Percentiles rank a stretch among this genome's conserved stretches.
Conservation (phyloP, 2,888 invertebrate species). For the Cactoblastis cactorum region DNA sequence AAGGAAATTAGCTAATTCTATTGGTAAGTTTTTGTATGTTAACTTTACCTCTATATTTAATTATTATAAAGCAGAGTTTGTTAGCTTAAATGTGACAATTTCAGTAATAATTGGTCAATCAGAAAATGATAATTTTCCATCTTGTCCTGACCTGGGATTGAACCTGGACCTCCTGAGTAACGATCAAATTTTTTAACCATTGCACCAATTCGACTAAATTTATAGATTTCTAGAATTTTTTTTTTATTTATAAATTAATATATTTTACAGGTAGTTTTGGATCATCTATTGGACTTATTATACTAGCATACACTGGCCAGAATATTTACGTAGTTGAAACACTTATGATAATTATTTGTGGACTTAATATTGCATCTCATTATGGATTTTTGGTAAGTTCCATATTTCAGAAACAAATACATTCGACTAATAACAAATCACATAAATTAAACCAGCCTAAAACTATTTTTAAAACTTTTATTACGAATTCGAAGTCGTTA, state of each 20-base stretch:
- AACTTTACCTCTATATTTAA: no score
- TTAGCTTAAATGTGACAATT: no score
- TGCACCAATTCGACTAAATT: no score
- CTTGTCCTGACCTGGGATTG: no score
- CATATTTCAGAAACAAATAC: background rate
- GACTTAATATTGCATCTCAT: constrained; percentile 75
- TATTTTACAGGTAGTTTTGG: constrained; percentile 17
- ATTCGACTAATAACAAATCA: constrained; percentile 47
- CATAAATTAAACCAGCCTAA: no score
- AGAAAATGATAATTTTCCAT: no score
- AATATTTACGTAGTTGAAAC: constrained; percentile 55
- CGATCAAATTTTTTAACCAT: no score
- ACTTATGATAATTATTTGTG: constrained; percentile 74
- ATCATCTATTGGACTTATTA: constrained; percentile 48
- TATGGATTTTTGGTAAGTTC: constrained; percentile 19
- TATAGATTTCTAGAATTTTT: no score
- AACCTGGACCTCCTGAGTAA: no score
- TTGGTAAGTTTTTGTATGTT: constrained; percentile 54
- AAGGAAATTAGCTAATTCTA: constrained; percentile 78
- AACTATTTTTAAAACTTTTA: constrained; percentile 40
- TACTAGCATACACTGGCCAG: constrained; percentile 58
- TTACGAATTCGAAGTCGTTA: no score
- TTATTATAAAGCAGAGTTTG: no score
- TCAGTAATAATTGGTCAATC: no score
- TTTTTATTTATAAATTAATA: background rate